These are phyloP conservation scores for Diabrotica virgifera DNA, from an alignment of 1,140 invertebrate genomes.

Conservation along the genomic window DNA sequence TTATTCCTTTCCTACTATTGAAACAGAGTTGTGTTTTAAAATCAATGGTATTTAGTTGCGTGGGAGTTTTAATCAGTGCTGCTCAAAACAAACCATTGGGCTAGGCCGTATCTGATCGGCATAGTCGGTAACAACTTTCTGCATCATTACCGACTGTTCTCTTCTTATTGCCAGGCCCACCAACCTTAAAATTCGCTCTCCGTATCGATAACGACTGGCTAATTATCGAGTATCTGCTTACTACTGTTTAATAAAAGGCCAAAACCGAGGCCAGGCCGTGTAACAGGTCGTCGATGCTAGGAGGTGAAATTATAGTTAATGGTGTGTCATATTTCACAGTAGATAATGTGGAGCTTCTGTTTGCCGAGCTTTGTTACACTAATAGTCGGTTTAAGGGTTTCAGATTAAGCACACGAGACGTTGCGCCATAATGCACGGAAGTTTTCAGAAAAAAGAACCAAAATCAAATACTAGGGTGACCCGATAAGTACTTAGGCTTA, in stretches of 20 bases:
- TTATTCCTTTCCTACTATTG: too few relatives aligned
- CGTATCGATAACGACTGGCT: constrained; percentile 23
- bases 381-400: not conserved
- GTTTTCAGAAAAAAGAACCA: too few relatives aligned
- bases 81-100: not conserved
- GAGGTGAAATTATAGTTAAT: constrained; percentile 18
- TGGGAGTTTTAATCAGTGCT: too few relatives aligned
- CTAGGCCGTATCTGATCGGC: not conserved
- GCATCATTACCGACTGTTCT: constrained; percentile 20
- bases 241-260: constrained; percentile 19
- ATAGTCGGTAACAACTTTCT: constrained; percentile 17
- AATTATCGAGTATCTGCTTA: constrained; percentile 27
- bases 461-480: too few relatives aligned
- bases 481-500: too few relatives aligned
- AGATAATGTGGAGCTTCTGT: not conserved
- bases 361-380: not conserved
- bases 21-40: too few relatives aligned
- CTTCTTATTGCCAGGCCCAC: constrained; percentile 6
- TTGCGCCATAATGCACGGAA: too few relatives aligned
- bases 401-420: too few relatives aligned
- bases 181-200: constrained; percentile 16
- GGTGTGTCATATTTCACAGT: constrained; percentile 11
- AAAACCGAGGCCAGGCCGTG: not conserved
- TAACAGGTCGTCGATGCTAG: constrained; percentile 13
- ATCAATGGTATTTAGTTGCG: too few relatives aligned